These are phyloP conservation scores for Psittacus erithacus DNA, from an alignment of 2,113 vertebrate species.

Conservation along the genomic window DNA sequence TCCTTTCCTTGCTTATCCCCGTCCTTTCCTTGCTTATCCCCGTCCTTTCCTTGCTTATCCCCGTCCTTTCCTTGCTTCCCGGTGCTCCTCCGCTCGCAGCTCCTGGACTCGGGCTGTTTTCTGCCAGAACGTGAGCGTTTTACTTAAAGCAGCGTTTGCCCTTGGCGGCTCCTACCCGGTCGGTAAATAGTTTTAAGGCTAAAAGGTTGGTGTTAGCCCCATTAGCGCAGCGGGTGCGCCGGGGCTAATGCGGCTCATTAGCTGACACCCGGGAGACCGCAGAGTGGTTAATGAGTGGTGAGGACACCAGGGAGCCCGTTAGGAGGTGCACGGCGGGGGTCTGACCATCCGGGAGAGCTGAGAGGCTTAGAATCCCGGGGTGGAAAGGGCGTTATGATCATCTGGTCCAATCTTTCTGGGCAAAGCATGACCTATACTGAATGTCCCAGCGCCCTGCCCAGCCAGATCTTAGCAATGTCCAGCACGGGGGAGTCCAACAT, in stretches of 20 bases:
- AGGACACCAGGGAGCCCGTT: fast-evolving
- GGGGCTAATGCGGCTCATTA: not conserved
- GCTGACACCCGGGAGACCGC: fast-evolving
- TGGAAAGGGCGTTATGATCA: not conserved
- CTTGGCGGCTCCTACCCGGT: not conserved
- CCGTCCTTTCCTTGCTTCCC: fast-evolving
- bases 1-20: fast-evolving
- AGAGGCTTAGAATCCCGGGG: not conserved
- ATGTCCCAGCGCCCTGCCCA: not conserved
- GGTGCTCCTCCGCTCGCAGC: no score
- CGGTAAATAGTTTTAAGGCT: not conserved
- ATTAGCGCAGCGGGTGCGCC: not conserved
- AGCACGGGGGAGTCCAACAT: no score
- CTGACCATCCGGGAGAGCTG: fast-evolving
- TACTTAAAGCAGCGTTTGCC: not conserved
- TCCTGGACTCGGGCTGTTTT: not conserved
- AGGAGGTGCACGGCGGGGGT: not conserved
- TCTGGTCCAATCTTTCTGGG: not conserved
- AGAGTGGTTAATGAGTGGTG: fast-evolving
- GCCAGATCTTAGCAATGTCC: not conserved
- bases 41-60: not conserved
- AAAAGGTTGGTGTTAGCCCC: not conserved
- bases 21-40: fast-evolving
- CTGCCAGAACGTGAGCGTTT: not conserved
- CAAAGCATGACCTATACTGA: not conserved